These are phyloP conservation scores for Oncorhynchus nerka DNA, from an alignment of 2,113 vertebrate genomes.

Conservation along the genomic window DNA sequence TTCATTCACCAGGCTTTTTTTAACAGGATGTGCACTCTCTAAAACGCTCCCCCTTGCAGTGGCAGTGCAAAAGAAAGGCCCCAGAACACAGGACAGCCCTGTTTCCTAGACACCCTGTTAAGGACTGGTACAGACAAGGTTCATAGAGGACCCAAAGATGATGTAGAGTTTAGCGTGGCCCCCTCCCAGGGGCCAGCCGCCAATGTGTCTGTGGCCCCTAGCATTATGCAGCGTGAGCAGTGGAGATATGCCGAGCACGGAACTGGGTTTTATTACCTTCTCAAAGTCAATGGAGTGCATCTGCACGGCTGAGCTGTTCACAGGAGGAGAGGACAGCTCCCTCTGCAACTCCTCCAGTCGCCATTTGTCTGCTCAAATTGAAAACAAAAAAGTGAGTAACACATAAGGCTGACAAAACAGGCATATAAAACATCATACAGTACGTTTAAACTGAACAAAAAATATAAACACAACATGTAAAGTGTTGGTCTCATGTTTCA, in stretches of 20 bases:
- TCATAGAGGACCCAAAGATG: constrained; percentile 43
- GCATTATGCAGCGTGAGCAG: constrained; percentile 25
- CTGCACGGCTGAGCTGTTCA: constrained; percentile 31
- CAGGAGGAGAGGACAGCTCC: constrained; percentile 47
- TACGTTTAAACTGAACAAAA: too few relatives aligned
- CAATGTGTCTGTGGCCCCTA: constrained; percentile 52
- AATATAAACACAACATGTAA: too few relatives aligned
- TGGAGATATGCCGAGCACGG: constrained; percentile 7
- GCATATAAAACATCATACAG: neutral
- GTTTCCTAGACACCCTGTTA: constrained; percentile 20
- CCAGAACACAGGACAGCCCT: constrained; percentile 38
- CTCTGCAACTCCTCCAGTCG: constrained; percentile 58
- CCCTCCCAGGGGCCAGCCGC: constrained; percentile 55
- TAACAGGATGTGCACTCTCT: constrained; percentile 5
- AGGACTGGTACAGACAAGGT: constrained; percentile 42
- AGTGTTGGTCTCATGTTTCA: too few relatives aligned
- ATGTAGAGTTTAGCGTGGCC: constrained; percentile 40
- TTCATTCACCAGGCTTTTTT: neutral
- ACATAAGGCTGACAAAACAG: neutral
- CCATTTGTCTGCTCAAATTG: constrained; percentile 52
- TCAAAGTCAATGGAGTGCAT: constrained; percentile 83
- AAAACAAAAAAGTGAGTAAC: constrained; percentile 28
- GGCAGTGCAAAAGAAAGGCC: constrained; percentile 8
- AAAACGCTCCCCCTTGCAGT: constrained; percentile 4
- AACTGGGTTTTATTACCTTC: constrained; percentile 75